Conservation (phyloP, 2,888 invertebrate species). For the Diaprepes abbreviatus region DNA sequence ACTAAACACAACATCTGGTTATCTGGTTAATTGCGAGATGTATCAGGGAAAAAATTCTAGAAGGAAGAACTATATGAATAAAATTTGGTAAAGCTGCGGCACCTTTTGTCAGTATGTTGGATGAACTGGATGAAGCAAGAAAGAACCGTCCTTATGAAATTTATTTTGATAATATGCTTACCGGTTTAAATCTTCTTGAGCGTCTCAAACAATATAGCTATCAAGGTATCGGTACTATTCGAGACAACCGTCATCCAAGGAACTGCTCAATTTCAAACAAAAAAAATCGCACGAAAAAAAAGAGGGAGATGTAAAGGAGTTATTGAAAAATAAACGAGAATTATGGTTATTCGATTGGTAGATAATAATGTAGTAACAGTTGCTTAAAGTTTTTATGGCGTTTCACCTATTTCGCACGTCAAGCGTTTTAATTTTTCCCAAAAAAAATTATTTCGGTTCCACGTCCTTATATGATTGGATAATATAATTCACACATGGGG, state of each 20-base stretch:
- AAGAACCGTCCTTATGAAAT: neutral
- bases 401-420: too few species aligned
- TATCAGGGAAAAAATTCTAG: conserved; percentile 8
- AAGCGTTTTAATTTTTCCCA: too few species aligned
- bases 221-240: too few species aligned
- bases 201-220: too few species aligned
- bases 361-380: too few species aligned
- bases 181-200: too few species aligned
- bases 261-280: neutral
- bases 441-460: too few species aligned
- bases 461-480: too few species aligned
- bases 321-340: neutral
- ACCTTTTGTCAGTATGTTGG: conserved; percentile 10
- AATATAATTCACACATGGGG: neutral
- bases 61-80: neutral
- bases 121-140: neutral
- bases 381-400: too few species aligned
- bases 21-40: conserved; percentile 4
- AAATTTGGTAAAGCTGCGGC: conserved; percentile 20
- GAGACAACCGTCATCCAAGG: neutral
- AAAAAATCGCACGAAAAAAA: neutral
- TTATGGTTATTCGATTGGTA: too few species aligned
- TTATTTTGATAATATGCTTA: neutral
- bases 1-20: too few species aligned
- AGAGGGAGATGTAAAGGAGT: neutral